Percentiles rank a stretch among this genome's conserved stretches.
Conservation (phyloP, 2,888 invertebrate genomes). For the Drosophila fulvimacula region DNA sequence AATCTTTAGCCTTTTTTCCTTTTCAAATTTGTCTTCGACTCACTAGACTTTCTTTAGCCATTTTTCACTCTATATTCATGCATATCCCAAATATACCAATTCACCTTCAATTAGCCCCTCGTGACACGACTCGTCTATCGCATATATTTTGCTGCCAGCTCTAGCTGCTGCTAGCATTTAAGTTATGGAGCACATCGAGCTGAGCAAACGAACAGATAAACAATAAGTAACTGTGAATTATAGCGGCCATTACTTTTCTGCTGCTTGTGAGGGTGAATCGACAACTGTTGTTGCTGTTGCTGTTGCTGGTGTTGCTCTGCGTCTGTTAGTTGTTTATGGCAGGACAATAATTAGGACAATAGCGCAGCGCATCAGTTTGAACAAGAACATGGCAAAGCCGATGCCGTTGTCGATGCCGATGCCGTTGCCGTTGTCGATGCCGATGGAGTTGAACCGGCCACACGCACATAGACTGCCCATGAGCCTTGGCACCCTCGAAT, state of each 20-base stretch:
- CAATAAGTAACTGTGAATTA: slow-evolving; percentile 83
- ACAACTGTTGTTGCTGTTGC: slow-evolving; percentile 22
- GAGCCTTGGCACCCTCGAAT: neutral
- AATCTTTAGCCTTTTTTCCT: no score
- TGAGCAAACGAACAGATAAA: slow-evolving; percentile 80
- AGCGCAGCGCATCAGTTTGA: slow-evolving; percentile 62
- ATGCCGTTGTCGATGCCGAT: neutral
- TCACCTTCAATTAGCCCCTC: slow-evolving; percentile 20
- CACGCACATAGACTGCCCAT: neutral
- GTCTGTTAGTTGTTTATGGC: slow-evolving; percentile 76
- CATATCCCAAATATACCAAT: no score
- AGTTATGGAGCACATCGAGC: slow-evolving; percentile 80
- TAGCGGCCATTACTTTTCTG: slow-evolving; percentile 79
- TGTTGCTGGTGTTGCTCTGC: slow-evolving; percentile 33
- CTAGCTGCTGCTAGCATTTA: slow-evolving; percentile 62
- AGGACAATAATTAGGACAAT: slow-evolving; percentile 78
- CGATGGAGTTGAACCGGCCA: slow-evolving; percentile 38
- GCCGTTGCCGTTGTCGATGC: neutral
- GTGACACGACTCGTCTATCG: slow-evolving; percentile 7
- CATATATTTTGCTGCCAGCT: slow-evolving; percentile 9
- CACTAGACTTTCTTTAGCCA: no score
- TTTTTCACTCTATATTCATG: no score
- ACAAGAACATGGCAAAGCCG: slow-evolving; percentile 21
- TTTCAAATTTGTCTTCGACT: no score
- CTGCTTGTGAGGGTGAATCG: slow-evolving; percentile 57